Conservation (phyloP, 2,888 invertebrate species). For the Metellina segmentata region DNA sequence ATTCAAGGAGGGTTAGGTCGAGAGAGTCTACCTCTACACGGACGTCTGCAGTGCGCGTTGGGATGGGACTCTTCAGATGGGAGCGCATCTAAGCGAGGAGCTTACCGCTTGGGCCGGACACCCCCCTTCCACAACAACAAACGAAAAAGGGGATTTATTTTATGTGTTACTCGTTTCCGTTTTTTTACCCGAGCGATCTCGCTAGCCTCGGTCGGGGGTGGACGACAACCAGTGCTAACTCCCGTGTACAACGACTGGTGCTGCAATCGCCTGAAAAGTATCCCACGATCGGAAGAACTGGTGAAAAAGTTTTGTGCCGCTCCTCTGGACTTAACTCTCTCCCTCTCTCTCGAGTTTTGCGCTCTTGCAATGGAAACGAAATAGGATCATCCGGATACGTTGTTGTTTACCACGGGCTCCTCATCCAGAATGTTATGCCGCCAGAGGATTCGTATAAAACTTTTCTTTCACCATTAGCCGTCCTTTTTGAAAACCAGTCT, state of each 20-base stretch:
- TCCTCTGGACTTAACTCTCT: slow-evolving; percentile 27
- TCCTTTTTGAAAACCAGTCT: slow-evolving; percentile 51
- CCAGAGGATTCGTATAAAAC: slow-evolving; percentile 53
- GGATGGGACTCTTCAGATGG: slow-evolving; percentile 66
- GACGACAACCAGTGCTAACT: slow-evolving; percentile 42
- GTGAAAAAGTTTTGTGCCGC: slow-evolving; percentile 56
- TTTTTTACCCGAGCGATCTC: slow-evolving; percentile 2
- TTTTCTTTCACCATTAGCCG: slow-evolving; percentile 44
- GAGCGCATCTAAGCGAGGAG: slow-evolving; percentile 56
- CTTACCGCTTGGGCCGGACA: slow-evolving; percentile 66
- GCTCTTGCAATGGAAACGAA: slow-evolving; percentile 51
- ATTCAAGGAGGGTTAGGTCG: slow-evolving; percentile 68
- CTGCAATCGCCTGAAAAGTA: slow-evolving; percentile 17
- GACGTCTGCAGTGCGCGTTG: slow-evolving; percentile 75
- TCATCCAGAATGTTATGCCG: slow-evolving; percentile 7
- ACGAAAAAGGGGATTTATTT: slow-evolving; percentile 41
- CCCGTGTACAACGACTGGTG: neutral
- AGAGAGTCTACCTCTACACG: slow-evolving; percentile 69
- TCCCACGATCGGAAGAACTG: slow-evolving; percentile 30
- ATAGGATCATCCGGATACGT: slow-evolving; percentile 20
- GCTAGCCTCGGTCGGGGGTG: slow-evolving; percentile 11
- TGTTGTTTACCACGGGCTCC: neutral
- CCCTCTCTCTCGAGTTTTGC: slow-evolving; percentile 52
- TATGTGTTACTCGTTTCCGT: slow-evolving; percentile 21
- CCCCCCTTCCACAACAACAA: slow-evolving; percentile 62